Conservation (phyloP, 2,888 invertebrate genomes). For the Polia nebulosa region DNA sequence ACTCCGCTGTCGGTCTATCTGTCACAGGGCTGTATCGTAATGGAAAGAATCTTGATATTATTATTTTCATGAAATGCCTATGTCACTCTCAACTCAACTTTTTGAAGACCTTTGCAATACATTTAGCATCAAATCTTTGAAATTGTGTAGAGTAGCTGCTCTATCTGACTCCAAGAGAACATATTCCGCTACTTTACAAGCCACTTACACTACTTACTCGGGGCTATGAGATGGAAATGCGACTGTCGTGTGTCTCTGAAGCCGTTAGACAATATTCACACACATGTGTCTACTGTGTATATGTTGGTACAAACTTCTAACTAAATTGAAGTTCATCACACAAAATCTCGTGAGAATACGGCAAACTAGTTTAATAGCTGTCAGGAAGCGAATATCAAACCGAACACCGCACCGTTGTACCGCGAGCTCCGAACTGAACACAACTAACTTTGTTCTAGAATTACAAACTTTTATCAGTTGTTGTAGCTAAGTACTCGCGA, state of each 20-base stretch:
- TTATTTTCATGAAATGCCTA: no score
- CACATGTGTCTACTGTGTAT: background rate
- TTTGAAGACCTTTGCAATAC: background rate
- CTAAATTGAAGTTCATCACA: slow-evolving; percentile 25
- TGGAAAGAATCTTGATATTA: background rate
- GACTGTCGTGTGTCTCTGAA: background rate
- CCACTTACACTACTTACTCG: background rate
- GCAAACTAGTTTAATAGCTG: slow-evolving; percentile 22
- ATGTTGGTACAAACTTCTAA: slow-evolving; percentile 9
- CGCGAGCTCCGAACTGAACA: background rate
- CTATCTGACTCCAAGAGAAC: background rate
- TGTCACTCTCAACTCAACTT: no score
- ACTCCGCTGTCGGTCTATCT: background rate
- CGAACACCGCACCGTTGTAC: background rate
- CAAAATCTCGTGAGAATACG: slow-evolving; percentile 11
- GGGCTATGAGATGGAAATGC: background rate
- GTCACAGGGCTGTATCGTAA: background rate
- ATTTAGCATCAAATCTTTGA: background rate
- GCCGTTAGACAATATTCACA: background rate
- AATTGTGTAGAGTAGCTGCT: background rate
- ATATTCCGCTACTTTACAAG: background rate
- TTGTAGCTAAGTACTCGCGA: background rate
- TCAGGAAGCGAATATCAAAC: slow-evolving; percentile 19
- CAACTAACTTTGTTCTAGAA: slow-evolving; percentile 1
- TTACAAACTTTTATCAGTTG: slow-evolving; percentile 1